These are phyloP conservation scores for Orthosia gothica DNA, from an alignment of 2,888 invertebrate genomes.

Conservation along the genomic window DNA sequence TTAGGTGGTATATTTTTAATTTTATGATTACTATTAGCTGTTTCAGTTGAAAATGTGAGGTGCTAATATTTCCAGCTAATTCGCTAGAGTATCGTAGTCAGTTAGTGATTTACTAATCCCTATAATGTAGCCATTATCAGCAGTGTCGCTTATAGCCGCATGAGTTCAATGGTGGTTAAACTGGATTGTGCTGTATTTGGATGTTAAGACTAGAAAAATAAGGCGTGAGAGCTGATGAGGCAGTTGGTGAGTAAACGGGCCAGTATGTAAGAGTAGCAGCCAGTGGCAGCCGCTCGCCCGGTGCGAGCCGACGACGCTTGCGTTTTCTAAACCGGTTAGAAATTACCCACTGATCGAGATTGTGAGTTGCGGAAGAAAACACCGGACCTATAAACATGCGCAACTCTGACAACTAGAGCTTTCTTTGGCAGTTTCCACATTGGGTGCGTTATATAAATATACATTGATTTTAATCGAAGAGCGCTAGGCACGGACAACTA, in stretches of 20 bases:
- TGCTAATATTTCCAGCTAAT: background rate
- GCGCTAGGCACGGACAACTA: background rate
- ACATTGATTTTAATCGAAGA: constrained; percentile 21
- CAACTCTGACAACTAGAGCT: constrained; percentile 80
- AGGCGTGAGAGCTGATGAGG: constrained; percentile 82
- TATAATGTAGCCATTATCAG: constrained; percentile 3
- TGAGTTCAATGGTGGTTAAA: constrained; percentile 33
- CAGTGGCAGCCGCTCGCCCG: constrained; percentile 66
- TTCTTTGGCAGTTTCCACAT: constrained; percentile 76
- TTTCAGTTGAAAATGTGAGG: constrained; percentile 8
- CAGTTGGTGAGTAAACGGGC: constrained; percentile 66
- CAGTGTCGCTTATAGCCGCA: background rate
- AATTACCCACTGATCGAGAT: constrained; percentile 91
- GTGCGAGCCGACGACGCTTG: constrained; percentile 76
- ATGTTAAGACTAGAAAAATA: constrained; percentile 73
- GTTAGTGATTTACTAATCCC: background rate
- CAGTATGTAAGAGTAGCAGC: constrained; percentile 78
- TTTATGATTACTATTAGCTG: constrained; percentile 25
- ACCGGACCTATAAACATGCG: constrained; percentile 85
- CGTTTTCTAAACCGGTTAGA: constrained; percentile 92
- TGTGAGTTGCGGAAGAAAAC: constrained; percentile 89
- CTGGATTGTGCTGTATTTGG: constrained; percentile 72
- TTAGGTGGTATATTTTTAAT: constrained; percentile 46
- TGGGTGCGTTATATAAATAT: constrained; percentile 40
- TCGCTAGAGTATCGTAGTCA: background rate